Evolutionary conservation across 1,140 invertebrate species (phyloP), one percentile per base, ranked within the genome.

Genomic region (Pseudomyrmex flavicornis): DNA sequence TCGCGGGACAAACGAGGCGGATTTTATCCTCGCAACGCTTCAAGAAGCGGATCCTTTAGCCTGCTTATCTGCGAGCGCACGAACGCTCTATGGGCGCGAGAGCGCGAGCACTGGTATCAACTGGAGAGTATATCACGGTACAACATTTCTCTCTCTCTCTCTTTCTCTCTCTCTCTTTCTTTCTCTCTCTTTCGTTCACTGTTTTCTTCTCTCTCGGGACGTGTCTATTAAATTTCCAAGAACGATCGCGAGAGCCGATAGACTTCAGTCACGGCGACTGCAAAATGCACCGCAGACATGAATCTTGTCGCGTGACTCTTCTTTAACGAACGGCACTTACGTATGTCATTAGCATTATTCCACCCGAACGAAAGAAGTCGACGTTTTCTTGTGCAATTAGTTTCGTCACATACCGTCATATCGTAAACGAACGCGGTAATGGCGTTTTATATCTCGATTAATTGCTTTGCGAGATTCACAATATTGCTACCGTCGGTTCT

Each of bases 171-270:
- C 35, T 35, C 35, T 35, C 35, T 35, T 5, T 35, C 5, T 35
- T 3, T 35, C 35, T 35, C 35, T 35, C 35, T 35, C 35, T 35
- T 7, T 35, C 35, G 35, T 35, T 35, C 35, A 35, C 35, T 35
- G 35, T 35, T 35, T 35, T 35, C 35, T 35, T 35, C 35, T 35
- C 35, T 35, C 35, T 35, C 35, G 50, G 66, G 77, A 86, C 74
- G 82, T 80, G 87, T 90, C 89, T 84, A 91, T 90, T 89, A 89
- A 89, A 88, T 91, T 88, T 88, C 82, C 62, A 82, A 77, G 88
- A 89, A 88, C 3, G 90, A 86, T 90, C 82, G 75, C 70, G 69
- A 74, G 56, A 46, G 17, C 26, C 75, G 89, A 91, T 86, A 88
- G 58, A 10, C 75, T 74, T 59, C 17, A 80, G 70, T 85, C 76